phyloP scores from a whole-genome alignment of 2,888 invertebrate genomes.

The Tetragonisca angustula region DNA sequence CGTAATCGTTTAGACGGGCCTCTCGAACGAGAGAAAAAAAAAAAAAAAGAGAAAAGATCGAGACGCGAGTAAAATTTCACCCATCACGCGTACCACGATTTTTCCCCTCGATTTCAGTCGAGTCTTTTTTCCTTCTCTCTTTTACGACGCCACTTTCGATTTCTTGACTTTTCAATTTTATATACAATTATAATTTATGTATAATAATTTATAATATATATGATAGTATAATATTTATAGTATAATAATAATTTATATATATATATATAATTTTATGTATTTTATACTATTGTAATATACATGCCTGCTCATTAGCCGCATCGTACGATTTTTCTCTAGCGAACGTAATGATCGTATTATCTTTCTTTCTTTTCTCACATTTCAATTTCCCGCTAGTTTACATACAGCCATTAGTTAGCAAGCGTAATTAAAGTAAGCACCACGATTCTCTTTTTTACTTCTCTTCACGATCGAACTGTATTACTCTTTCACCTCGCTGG shows the following conservation, averaged over 20 bases:
- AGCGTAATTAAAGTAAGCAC: constrained; percentile 19
- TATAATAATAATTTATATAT: no score
- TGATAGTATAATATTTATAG: no score
- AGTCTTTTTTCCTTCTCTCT: neutral
- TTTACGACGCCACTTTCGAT: neutral
- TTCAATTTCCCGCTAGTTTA: neutral
- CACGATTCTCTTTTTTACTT: neutral
- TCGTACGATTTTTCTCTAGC: constrained; percentile 35
- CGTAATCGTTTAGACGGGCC: constrained; percentile 28
- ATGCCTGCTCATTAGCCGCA: constrained; percentile 40
- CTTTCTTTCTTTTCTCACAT: neutral
- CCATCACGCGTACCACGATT: constrained; percentile 2
- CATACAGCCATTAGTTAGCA: constrained; percentile 26
- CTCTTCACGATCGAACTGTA: neutral
- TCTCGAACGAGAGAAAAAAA: neutral
- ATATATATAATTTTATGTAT: no score
- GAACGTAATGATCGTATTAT: neutral
- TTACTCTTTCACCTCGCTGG: neutral
- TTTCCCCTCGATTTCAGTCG: neutral
- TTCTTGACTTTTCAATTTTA: neutral
- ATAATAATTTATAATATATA: no score
- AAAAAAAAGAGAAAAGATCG: neutral
- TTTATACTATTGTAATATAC: neutral
- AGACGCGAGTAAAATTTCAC: constrained; percentile 6
- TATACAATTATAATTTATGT: neutral